Evolutionary conservation across 37 sponge, comb jelly and placozoan species (phyloP).

Genomic region (Beroe forskalii): DNA sequence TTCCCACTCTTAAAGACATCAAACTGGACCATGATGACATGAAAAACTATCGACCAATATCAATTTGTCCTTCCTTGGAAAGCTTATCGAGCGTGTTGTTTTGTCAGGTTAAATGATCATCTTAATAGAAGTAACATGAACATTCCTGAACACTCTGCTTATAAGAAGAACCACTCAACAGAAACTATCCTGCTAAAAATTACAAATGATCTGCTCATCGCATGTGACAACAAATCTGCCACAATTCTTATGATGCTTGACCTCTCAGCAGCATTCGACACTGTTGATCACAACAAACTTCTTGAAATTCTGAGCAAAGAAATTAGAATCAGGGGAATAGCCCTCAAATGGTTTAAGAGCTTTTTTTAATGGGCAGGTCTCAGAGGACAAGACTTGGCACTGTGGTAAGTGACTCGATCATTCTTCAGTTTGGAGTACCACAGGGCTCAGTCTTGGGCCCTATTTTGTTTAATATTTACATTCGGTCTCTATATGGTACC

Average conservation of each 20-base stretch:
- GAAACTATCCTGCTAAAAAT: neutral
- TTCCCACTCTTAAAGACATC: too few species aligned
- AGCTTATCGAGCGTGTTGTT: too few species aligned
- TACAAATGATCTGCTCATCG: neutral
- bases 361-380: neutral
- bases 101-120: neutral
- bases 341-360: neutral
- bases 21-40: neutral
- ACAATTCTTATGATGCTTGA: neutral
- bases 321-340: neutral
- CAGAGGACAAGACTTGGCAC: neutral
- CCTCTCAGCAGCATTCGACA: constrained; percentile 1
- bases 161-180: neutral
- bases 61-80: neutral
- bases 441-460: neutral
- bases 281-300: neutral
- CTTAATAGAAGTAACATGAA: neutral
- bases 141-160: neutral
- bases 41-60: neutral
- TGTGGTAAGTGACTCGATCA: neutral
- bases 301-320: neutral
- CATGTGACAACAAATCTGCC: neutral
- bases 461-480: neutral
- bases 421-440: neutral
- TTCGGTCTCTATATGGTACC: neutral